Evolutionary conservation across 2,888 invertebrate genomes (phyloP).

Genomic region (Amphipyra tragopoginis): DNA sequence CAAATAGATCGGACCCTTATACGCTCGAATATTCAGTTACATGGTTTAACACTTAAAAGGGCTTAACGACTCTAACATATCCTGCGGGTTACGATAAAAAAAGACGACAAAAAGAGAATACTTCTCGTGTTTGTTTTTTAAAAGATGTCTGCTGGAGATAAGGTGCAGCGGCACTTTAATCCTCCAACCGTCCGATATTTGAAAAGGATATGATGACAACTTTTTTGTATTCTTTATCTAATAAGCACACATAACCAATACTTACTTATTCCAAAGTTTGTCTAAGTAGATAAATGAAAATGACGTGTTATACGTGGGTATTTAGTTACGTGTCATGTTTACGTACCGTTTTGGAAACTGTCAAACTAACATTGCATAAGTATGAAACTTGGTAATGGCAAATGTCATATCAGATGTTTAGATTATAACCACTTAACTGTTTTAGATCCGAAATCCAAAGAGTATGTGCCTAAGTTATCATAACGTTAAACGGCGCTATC

Average conservation of each 20-base stretch:
- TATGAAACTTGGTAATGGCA: conserved; percentile 15
- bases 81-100: conserved; percentile 90
- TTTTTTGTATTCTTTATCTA: conserved; percentile 87
- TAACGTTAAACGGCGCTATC: not conserved
- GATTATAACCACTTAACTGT: conserved; percentile 4
- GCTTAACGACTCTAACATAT: conserved; percentile 90
- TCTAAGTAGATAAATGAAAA: conserved; percentile 63
- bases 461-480: not conserved
- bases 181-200: conserved; percentile 88
- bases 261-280: conserved; percentile 68
- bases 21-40: conserved; percentile 89
- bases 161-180: conserved; percentile 89
- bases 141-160: conserved; percentile 89
- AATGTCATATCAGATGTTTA: conserved; percentile 16
- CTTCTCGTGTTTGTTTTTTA: conserved; percentile 89
- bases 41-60: conserved; percentile 90
- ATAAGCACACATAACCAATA: conserved; percentile 84
- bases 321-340: conserved; percentile 51
- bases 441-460: conserved; percentile 1
- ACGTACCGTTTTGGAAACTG: conserved; percentile 36
- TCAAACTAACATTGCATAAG: conserved; percentile 15
- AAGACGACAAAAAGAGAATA: conserved; percentile 88
- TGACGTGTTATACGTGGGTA: conserved; percentile 46
- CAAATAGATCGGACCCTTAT: conserved; percentile 89
- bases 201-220: conserved; percentile 90